Conservation (phyloP, 37 sponge, comb jelly and placozoan genomes). For the Aplysina aerophoba region DNA sequence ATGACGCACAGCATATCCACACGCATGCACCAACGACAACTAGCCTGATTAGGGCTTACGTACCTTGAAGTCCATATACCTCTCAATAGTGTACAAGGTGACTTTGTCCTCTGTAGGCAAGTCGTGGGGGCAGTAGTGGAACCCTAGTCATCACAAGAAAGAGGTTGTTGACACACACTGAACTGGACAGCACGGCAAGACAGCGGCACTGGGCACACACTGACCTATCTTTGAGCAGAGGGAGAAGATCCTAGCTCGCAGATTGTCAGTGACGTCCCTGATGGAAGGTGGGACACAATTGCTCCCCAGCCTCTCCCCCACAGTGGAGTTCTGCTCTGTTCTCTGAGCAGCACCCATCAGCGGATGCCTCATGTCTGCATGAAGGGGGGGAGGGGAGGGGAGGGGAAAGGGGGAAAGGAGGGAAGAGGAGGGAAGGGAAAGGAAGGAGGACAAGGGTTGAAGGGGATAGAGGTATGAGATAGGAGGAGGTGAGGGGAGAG, state of each 20-base stretch:
- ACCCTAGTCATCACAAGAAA: constrained; percentile 31
- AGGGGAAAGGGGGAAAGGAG: background rate
- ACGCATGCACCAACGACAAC: background rate
- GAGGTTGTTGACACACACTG: background rate
- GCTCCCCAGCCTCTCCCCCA: background rate
- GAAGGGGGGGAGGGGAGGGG: background rate
- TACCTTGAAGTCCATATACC: constrained; percentile 93
- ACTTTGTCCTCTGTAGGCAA: constrained; percentile 84
- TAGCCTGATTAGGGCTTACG: background rate
- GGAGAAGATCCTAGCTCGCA: constrained; percentile 96
- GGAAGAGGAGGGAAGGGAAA: too few relatives aligned
- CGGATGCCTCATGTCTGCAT: constrained; percentile 64
- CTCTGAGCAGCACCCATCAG: constrained; percentile 78
- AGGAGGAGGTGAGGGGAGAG: too few relatives aligned
- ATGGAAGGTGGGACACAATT: constrained; percentile 65
- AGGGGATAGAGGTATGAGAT: too few relatives aligned
- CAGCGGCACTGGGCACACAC: background rate
- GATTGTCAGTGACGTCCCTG: constrained; percentile 90
- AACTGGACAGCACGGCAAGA: too few relatives aligned
- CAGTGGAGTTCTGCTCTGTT: constrained; percentile 36
- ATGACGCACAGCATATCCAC: background rate
- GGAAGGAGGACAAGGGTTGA: too few relatives aligned
- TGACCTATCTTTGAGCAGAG: constrained; percentile 85
- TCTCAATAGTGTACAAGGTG: constrained; percentile 84
- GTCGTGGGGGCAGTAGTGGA: constrained; percentile 60